Conservation (phyloP, 1,140 invertebrate species). For the Aphelinus certus region DNA sequence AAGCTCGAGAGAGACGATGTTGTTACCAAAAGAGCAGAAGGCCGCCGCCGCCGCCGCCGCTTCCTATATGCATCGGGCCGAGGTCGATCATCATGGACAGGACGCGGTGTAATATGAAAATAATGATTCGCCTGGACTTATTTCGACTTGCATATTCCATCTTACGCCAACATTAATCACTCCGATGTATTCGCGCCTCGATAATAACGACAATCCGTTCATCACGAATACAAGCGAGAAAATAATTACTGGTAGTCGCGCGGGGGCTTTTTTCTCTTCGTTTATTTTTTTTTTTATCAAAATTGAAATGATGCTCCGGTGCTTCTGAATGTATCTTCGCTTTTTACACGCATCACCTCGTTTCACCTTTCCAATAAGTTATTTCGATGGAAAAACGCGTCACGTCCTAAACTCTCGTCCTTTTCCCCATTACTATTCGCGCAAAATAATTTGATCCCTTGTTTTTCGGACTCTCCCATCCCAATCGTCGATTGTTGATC, state of each 20-base stretch:
- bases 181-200: neutral
- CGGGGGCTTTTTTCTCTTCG: no score
- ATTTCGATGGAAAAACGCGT: no score
- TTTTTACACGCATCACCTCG: no score
- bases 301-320: no score
- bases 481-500: no score
- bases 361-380: no score
- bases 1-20: constrained; percentile 51
- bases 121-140: constrained; percentile 26
- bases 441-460: no score
- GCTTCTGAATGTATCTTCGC: no score
- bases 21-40: constrained; percentile 52
- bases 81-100: constrained; percentile 34
- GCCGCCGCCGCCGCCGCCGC: constrained; percentile 5
- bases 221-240: neutral
- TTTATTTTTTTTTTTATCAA: no score
- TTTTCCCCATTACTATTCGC: no score
- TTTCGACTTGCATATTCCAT: constrained; percentile 16
- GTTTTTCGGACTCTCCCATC: no score
- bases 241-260: constrained; percentile 3
- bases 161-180: constrained; percentile 27
- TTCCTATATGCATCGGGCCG: constrained; percentile 32
- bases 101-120: constrained; percentile 29
- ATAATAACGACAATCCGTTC: neutral
- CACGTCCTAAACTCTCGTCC: no score